A percentile compares a stretch with the other conserved stretches of the same genome.
phyloP scores from a whole-genome alignment of 2,888 invertebrate genomes.

The Clivina fossor region DNA sequence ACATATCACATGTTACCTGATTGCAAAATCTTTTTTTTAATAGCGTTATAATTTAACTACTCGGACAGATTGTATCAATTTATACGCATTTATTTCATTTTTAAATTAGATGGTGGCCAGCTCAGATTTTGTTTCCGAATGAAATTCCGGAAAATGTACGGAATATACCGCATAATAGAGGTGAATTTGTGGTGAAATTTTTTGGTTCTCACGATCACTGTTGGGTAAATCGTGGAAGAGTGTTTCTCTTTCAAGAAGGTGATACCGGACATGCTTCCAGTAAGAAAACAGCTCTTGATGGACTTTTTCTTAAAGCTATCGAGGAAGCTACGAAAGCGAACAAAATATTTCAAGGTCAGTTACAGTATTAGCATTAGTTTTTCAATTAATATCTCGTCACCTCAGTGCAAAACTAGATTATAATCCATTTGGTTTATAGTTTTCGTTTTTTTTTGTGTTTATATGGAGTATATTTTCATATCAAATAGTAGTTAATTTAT shows the following conservation, averaged over 20 bases:
- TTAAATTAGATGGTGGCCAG: conserved; percentile 91
- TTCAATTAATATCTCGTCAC: no score
- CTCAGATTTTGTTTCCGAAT: conserved; percentile 79
- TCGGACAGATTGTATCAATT: no score
- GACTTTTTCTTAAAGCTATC: conserved; percentile 70
- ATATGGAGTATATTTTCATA: no score
- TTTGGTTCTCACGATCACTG: conserved; percentile 91
- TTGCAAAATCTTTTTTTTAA: no score
- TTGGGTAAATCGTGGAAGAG: conserved; percentile 81
- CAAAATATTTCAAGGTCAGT: conserved; percentile 61
- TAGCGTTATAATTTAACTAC: no score
- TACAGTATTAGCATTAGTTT: no score
- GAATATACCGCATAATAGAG: conserved; percentile 69
- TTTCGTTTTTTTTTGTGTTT: no score
- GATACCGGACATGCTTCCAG: conserved; percentile 57
- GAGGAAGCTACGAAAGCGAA: conserved; percentile 76
- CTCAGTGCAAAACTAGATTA: no score
- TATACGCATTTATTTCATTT: no score
- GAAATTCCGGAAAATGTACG: conserved; percentile 81
- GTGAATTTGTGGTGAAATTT: conserved; percentile 91
- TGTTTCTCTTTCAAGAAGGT: conserved; percentile 89
- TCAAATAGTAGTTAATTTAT: no score
- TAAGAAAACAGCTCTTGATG: conserved; percentile 63
- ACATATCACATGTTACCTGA: no score
- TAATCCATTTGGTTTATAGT: no score